Evolutionary conservation across 53 echinoderm and acorn worm genomes (phyloP).

Genomic region (Echinarachnius parma): DNA sequence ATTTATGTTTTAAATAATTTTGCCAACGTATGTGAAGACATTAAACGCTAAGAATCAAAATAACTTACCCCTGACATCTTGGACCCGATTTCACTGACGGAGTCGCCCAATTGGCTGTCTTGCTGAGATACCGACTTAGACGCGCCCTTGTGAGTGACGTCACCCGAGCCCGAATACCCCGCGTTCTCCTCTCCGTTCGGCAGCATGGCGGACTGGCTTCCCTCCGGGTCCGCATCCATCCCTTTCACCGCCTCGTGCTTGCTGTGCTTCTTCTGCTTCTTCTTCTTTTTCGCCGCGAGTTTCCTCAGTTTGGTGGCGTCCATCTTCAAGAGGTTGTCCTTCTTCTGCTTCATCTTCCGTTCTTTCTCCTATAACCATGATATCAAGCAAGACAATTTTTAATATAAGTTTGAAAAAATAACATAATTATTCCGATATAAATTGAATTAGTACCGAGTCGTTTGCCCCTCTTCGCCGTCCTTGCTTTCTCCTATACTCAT

Average conservation of each 20-base stretch:
- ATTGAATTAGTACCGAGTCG: too few relatives aligned
- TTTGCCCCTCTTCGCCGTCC: constrained; percentile 21
- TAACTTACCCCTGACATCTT: constrained; percentile 52
- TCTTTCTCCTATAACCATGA: too few relatives aligned
- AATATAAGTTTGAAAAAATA: too few relatives aligned
- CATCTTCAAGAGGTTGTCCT: constrained; percentile 59
- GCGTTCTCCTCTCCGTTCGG: constrained; percentile 23
- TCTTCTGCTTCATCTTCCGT: too few relatives aligned
- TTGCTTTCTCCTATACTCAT: constrained; percentile 28
- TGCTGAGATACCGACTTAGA: not conserved
- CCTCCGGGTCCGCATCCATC: not conserved
- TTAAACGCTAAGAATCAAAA: too few relatives aligned
- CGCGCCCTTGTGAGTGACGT: not conserved
- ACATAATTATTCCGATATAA: too few relatives aligned
- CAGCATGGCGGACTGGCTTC: constrained; percentile 20
- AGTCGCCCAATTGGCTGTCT: constrained; percentile 9
- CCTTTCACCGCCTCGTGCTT: constrained; percentile 5
- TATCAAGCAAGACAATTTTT: too few relatives aligned
- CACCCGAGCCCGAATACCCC: constrained; percentile 8
- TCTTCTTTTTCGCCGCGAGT: constrained; percentile 71
- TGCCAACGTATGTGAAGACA: too few relatives aligned
- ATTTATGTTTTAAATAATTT: too few relatives aligned
- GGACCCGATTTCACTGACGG: constrained; percentile 41
- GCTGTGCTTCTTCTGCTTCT: constrained; percentile 30
- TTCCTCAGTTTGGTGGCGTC: constrained; percentile 70